phyloP scores from a whole-genome alignment of 35 echinoderm and acorn worm genomes.

The Anneissia japonica region DNA sequence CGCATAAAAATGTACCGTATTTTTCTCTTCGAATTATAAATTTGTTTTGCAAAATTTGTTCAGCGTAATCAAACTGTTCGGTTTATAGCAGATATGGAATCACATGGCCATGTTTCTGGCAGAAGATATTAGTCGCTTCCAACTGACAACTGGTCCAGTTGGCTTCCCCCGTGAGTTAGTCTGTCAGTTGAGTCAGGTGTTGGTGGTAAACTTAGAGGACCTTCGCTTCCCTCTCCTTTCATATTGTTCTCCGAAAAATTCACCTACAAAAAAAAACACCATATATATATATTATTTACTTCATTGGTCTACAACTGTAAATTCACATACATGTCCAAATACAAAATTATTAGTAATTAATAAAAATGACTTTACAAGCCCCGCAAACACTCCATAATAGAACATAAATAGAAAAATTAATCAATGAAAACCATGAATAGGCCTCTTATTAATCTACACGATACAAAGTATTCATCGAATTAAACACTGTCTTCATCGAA shows the following conservation, averaged over 20 bases:
- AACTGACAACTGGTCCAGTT: conserved; percentile 34
- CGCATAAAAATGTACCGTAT: not conserved
- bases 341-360: too few species aligned
- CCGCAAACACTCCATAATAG: too few species aligned
- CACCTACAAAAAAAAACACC: conserved; percentile 43
- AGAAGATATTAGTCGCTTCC: conserved; percentile 17
- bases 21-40: not conserved
- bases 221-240: conserved; percentile 58
- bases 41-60: not conserved
- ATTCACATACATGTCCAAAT: too few species aligned
- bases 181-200: conserved; percentile 83
- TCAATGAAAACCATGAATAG: too few species aligned
- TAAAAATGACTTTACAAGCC: too few species aligned
- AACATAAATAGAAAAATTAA: too few species aligned
- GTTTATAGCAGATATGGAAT: not conserved
- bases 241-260: conserved; percentile 92
- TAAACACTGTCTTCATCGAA: too few species aligned
- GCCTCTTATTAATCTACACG: too few species aligned
- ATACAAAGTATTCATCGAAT: too few species aligned
- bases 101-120: not conserved
- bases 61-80: not conserved
- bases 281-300: too few species aligned
- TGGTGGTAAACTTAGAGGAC: conserved; percentile 74
- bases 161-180: conserved; percentile 39
- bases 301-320: too few species aligned